Evolutionary conservation across 2,888 invertebrate genomes (phyloP).

Genomic region (Euzophera pinguis): DNA sequence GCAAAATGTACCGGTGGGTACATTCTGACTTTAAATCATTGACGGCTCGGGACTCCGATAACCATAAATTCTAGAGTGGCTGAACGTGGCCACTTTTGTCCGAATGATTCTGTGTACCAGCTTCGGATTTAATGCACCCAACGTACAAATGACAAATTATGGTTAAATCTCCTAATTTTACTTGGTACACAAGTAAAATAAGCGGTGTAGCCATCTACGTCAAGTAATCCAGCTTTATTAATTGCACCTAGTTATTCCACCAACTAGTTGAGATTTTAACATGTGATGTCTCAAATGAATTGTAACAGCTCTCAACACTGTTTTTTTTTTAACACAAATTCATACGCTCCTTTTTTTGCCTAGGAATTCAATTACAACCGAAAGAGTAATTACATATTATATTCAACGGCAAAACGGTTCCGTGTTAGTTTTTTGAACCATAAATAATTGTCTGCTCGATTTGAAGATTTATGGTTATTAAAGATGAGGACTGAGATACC

Average conservation of each 20-base stretch:
- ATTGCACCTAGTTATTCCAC: too few relatives aligned
- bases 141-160: not conserved
- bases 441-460: slow-evolving; percentile 62
- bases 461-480: slow-evolving; percentile 76
- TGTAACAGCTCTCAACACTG: too few relatives aligned
- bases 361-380: too few relatives aligned
- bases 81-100: slow-evolving; percentile 12
- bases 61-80: slow-evolving; percentile 16
- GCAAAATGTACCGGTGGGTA: too few relatives aligned
- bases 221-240: too few relatives aligned
- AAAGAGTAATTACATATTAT: slow-evolving; percentile 6
- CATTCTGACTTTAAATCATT: too few relatives aligned
- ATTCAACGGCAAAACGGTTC: not conserved
- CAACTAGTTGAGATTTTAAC: too few relatives aligned
- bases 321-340: too few relatives aligned
- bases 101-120: slow-evolving; percentile 1
- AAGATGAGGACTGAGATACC: slow-evolving; percentile 60
- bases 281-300: too few relatives aligned
- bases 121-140: not conserved
- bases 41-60: slow-evolving; percentile 14
- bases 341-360: too few relatives aligned
- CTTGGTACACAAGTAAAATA: too few relatives aligned
- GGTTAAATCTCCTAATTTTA: not conserved
- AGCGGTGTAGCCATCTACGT: too few relatives aligned
- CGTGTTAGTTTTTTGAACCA: slow-evolving; percentile 43